phyloP scores from a whole-genome alignment of 1,140 invertebrate species.

The Nebria ingens region DNA sequence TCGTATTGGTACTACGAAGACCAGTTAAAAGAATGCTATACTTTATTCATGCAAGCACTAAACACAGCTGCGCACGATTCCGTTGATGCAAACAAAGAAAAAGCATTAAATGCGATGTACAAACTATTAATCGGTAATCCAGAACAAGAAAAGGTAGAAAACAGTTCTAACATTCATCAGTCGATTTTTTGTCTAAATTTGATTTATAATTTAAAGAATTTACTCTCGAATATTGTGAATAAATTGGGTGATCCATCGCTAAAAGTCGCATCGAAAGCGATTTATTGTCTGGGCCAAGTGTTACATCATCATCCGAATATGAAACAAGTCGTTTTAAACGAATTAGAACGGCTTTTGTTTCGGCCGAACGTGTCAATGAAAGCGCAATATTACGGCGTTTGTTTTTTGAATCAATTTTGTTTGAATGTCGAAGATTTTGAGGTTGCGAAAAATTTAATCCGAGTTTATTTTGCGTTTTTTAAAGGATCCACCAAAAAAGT shows the following conservation, averaged over 20 bases:
- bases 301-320: constrained; percentile 84
- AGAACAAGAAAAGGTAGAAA: constrained; percentile 73
- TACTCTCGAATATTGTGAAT: constrained; percentile 78
- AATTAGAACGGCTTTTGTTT: constrained; percentile 85
- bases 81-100: constrained; percentile 70
- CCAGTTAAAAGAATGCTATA: constrained; percentile 67
- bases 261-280: constrained; percentile 77
- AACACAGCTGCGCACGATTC: constrained; percentile 53
- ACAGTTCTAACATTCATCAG: neutral
- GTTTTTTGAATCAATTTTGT: constrained; percentile 77
- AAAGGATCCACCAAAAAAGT: constrained; percentile 81
- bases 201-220: constrained; percentile 44
- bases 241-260: constrained; percentile 90
- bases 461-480: constrained; percentile 94
- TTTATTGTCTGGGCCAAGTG: constrained; percentile 76
- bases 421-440: constrained; percentile 58
- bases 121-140: constrained; percentile 72
- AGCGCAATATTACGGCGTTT: constrained; percentile 90
- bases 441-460: constrained; percentile 71
- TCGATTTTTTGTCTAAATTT: constrained; percentile 7
- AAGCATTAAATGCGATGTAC: constrained; percentile 65
- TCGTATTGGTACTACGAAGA: constrained; percentile 72
- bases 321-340: constrained; percentile 75
- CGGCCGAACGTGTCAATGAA: constrained; percentile 68
- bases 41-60: constrained; percentile 52